Base-by-base conservation (phyloP, 2,888 invertebrate species). In the Melanchra persicariae region DNA sequence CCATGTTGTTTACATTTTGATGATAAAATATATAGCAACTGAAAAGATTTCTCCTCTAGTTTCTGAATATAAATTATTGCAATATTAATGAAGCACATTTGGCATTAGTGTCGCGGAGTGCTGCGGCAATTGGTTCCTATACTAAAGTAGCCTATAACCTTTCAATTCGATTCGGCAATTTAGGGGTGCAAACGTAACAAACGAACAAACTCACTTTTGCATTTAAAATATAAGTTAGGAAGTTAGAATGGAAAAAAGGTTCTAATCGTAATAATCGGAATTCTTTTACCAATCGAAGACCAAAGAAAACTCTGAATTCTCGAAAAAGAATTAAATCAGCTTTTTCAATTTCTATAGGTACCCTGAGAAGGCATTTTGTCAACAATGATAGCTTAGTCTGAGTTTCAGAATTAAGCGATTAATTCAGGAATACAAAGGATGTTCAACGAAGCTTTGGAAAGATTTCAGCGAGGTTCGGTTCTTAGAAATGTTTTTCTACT, bases 371-470 rank as follows among this genome's bases (percentile, higher is more conserved):
- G 43, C 45, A 43, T 52, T 71, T 82, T 43, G 52, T 52, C 26
- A 63, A 57, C 52, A 3, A 63, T 30, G 59, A 30, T 55, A 55
- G 40, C n/a, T 68, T 64, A 40, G 34, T 54, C 51, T 47, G 58
- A 49, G 34, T 63, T 60, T 68, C 12, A 6, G 43, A 15, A 24
- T 67, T 74, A 69, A 78, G 51, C 51, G 70, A 43, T 67, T 69
- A 24, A 82, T 79, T 79, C 24, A 19, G 26, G 47, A 63, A 47
- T 43, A 74, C 67, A 85, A 82, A 72, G 26, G 83, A 34, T 58
- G 47, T 65, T 85, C 60, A 59, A 65, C 40, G 61, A 72, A 15
- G 10, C 59, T 72, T 52, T 24, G 34, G 37, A 63, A 58, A 24
- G 30, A 59, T 66, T 58, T 52, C 1, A 52, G 34, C 2, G 2